Base-by-base conservation (phyloP, 1,140 invertebrate genomes). In the Aradophagus sp. region DNA sequence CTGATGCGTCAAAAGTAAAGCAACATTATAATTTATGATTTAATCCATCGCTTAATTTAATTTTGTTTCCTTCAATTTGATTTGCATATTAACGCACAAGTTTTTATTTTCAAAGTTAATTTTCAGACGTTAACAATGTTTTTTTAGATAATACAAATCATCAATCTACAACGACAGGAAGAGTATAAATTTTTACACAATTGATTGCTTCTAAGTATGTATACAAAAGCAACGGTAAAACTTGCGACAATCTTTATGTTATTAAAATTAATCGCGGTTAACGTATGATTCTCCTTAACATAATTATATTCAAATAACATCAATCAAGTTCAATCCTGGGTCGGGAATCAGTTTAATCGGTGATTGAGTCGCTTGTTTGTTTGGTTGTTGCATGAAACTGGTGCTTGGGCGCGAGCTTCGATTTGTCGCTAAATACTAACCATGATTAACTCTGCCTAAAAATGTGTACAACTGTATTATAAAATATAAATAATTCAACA, bases 131-230 rank as follows among this genome's bases (percentile, higher is more conserved):
- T 63, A 47, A 44, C 23, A 27, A 31, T 65, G 2, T 65, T 44
- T 66, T 66, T 66, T 31, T 55, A 63, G 59, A 63, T 58, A 41
- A 55, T 36, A 35, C 45, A 36, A 47, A 48, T 48, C 45, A 19
- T 26, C 38, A 50, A 52, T 0, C 56, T 32, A 38, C 29, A 50
- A 52, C 47, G 38, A 47, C 47, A 39, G 48, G 61, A 45, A 53
- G 48, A 38, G 59, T 63, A 63, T 65, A 42, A 65, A 31, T 53
- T 41, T 44, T 55, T 55, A 53, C 61, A 27, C 61, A 65, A 47
- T 65, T 65, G 61, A 65, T 65, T 65, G 61, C 50, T 65, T 65
- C 59, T 63, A 63, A 63, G 59, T 63, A 63, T 63, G 59, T 63
- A 63, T 63, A 47, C 41, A 38, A 15, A 63, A 55, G 5, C 38